Base-by-base conservation (phyloP, 2,797 vertebrate genomes). In the Phalanger gymnotis region DNA sequence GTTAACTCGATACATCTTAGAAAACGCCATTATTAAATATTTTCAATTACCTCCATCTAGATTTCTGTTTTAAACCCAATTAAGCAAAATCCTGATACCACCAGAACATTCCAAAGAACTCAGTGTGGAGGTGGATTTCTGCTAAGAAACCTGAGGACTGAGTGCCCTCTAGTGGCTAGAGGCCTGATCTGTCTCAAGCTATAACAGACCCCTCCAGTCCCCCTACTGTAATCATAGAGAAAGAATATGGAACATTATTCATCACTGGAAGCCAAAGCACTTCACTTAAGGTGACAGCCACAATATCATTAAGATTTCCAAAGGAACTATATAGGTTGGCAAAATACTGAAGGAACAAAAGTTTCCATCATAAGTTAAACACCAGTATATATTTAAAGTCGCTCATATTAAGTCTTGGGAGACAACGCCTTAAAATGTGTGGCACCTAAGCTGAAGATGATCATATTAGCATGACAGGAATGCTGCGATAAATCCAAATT, bases 151-250 rank as follows among this genome's bases (percentile, higher is more conserved):
- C 52, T 31, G 0, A 1, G 93, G 91, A 52, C 28, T 11, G 97
- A 95, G 96, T 81, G 98, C 98, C 96, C 98, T 52, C 98, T 98
- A 11, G 98, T 97, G 98, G 98, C 96, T 56, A 5, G 0, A 1
- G 0, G 2, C n/a, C 0, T 10, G 0, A 92, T 34, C 90, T 47
- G 1, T 0, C 34, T 0, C 0, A 0, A 34, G 5, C 28, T 12
- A 0, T 0, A 91, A 91, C 0, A 10, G 0, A 0, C 16, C 93
- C 57, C 55, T 89, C 4, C 0, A 9, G 61, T 92, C 55, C 66
- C 66, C 51, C 14, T n/a, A n/a, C n/a, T 0, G 92, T 91, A 92
- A 30, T 34, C 40, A 92, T 27, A 92, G 6, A 34, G 13, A 66
- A 90, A 52, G 96, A 91, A 0, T 0, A 61, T 54, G 19, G 12